Conservation (phyloP, 2,113 vertebrate genomes). For the Psammodynastes pulverulentus region DNA sequence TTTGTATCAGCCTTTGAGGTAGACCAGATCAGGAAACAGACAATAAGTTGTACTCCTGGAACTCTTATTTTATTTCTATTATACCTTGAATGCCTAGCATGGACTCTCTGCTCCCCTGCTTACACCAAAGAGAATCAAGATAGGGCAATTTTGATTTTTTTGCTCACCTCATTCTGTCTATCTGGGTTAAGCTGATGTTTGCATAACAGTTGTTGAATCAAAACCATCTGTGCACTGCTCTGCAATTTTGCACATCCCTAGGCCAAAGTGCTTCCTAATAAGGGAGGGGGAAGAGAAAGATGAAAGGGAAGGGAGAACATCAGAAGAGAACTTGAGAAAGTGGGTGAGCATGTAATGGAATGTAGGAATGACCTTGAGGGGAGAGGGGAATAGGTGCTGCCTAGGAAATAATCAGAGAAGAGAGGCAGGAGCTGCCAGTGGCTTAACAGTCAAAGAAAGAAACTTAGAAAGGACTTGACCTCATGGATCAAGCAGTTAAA, state of each 20-base stretch:
- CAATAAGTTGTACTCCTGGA: neutral
- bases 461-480: neutral
- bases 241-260: neutral
- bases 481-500: neutral
- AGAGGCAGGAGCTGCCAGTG: neutral
- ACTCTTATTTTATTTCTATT: neutral
- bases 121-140: neutral
- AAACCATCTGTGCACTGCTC: neutral
- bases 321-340: neutral
- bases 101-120: neutral
- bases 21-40: neutral
- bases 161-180: neutral
- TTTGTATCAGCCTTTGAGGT: neutral
- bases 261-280: neutral
- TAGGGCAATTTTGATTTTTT: neutral
- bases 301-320: neutral
- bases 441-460: neutral
- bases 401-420: neutral
- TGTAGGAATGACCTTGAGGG: neutral
- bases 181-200: neutral
- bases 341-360: neutral
- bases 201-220: neutral
- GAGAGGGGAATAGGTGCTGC: neutral
- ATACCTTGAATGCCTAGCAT: neutral
- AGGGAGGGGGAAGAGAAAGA: neutral